Base-by-base conservation (phyloP, 2,888 invertebrate species). In the Himalopsyche tibetana region DNA sequence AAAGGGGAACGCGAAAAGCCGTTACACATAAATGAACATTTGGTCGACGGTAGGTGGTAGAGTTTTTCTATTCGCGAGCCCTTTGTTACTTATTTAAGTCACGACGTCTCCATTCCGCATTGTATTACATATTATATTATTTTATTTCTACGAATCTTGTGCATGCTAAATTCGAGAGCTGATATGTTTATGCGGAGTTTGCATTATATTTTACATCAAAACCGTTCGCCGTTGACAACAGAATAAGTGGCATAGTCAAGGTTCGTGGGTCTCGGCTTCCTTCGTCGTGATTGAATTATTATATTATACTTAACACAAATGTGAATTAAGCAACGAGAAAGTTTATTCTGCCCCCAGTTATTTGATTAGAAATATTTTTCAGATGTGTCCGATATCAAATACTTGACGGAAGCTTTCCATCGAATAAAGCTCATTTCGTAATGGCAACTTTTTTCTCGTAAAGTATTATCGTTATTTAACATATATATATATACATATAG, bases 1-100 rank as follows among this genome's bases (percentile, higher is more conserved):
- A 74, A 74, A 74, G 74, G 74, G 74, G 74, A 36, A 38, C 74
- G 19, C 36, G 36, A 74, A 74, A 74, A 85, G 85, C 88, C 88
- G 88, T 88, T 88, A 88, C 85, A 88, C 85, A 85, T 84, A 85
- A 87, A 88, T 86, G 88, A 88, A 87, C 88, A 88, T 88, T 88
- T 88, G 88, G 88, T 83, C 69, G 85, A 85, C 80, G 84, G 38
- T 45, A 80, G 85, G 85, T 82, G 85, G 82, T 80, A 36, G 80
- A 82, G 55, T 85, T 85, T 82, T 85, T 85, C 42, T 80, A 85
- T 79, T 56, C 28, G 81, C 38, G 42, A 74, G 56, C 81, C 87
- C 87, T 87, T 87, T 87, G 86, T 86, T 81, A 17, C 79, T 11
- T 55, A 38, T 74, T 84, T 74, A 63, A 83, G 86, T 88, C 87